These are phyloP conservation scores for Fopius arisanus DNA, from an alignment of 1,140 invertebrate species.

Conservation along the genomic window DNA sequence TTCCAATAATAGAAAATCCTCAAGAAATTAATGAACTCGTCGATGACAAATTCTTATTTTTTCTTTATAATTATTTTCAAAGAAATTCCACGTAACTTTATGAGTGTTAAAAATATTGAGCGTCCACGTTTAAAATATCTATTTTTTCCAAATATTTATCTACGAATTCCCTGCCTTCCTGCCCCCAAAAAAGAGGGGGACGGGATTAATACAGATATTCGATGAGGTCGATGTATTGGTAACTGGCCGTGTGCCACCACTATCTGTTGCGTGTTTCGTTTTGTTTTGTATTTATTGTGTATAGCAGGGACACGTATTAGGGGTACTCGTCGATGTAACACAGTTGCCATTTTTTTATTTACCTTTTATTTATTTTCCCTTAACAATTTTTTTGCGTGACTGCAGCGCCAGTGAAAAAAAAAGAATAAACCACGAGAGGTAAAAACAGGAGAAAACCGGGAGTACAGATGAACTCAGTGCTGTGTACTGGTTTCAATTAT, in stretches of 20 bases:
- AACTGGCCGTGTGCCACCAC: constrained; percentile 33
- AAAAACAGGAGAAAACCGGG: background rate
- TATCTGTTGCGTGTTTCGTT: constrained; percentile 35
- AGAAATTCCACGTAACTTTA: no score
- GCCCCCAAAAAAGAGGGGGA: background rate
- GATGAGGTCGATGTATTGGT: constrained; percentile 18
- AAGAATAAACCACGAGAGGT: background rate
- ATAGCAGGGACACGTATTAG: constrained; percentile 5
- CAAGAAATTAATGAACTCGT: no score
- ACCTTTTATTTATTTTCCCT: background rate
- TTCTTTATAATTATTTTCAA: no score
- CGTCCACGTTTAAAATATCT: no score
- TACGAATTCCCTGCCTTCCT: background rate
- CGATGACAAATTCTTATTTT: no score
- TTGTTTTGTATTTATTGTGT: constrained; percentile 24
- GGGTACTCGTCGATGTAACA: background rate
- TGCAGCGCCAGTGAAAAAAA: background rate
- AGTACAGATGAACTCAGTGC: background rate
- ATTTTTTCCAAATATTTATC: background rate
- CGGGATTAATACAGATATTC: constrained; percentile 30
- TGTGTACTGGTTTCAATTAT: background rate
- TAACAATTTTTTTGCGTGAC: background rate
- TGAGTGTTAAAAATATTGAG: no score
- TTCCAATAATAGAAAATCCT: no score
- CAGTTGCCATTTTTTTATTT: background rate